Percentiles rank a stretch among this genome's conserved stretches.
Conservation (phyloP, 2,888 invertebrate species). For the Drosophila mimetica region DNA sequence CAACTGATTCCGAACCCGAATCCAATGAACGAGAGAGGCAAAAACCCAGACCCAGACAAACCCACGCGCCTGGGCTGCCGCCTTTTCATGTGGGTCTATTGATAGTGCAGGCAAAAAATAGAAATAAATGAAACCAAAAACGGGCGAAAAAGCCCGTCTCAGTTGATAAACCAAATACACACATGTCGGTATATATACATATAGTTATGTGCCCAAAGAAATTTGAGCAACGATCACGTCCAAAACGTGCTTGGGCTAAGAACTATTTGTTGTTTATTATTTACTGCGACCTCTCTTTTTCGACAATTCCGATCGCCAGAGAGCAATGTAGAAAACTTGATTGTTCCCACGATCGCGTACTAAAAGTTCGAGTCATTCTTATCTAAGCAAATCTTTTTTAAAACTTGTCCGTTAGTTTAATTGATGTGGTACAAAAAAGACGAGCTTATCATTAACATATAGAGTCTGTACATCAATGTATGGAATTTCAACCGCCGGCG, state of each 20-base stretch:
- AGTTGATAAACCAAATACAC: slow-evolving; percentile 50
- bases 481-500: slow-evolving; percentile 14
- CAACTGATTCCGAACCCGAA: slow-evolving; percentile 55
- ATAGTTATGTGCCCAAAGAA: slow-evolving; percentile 23
- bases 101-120: slow-evolving; percentile 35
- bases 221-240: slow-evolving; percentile 37
- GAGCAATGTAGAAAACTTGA: slow-evolving; percentile 4
- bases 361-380: background rate
- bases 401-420: slow-evolving; percentile 10
- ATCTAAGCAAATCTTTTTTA: background rate
- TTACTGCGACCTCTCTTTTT: background rate
- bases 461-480: slow-evolving; percentile 15
- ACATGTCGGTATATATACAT: slow-evolving; percentile 7
- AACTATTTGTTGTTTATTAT: slow-evolving; percentile 36
- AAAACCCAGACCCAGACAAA: slow-evolving; percentile 44
- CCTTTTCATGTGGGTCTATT: slow-evolving; percentile 55
- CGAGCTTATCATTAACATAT: slow-evolving; percentile 15
- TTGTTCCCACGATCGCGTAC: slow-evolving; percentile 7
- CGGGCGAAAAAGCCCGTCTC: slow-evolving; percentile 50
- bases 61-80: slow-evolving; percentile 38
- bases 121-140: slow-evolving; percentile 18
- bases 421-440: slow-evolving; percentile 22
- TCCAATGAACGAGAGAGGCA: slow-evolving; percentile 19
- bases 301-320: background rate
- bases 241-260: slow-evolving; percentile 40